A percentile compares a stretch with the other conserved stretches of the same genome.
phyloP scores from a whole-genome alignment of 2,113 vertebrate species.

The Lynx canadensis region DNA sequence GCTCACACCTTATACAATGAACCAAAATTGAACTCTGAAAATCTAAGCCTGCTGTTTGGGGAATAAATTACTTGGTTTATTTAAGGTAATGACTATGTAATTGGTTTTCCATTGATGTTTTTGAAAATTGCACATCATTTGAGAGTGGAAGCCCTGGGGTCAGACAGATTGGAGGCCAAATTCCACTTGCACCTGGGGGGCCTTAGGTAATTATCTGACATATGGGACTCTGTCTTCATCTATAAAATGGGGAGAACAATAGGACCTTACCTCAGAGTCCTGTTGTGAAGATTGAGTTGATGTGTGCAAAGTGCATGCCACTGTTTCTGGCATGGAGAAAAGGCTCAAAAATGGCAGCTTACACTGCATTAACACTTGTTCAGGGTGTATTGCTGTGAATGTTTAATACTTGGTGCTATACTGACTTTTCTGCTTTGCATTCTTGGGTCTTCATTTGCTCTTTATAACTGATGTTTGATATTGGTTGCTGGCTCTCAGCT shows the following conservation, averaged over 20 bases:
- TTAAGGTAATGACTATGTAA: neutral
- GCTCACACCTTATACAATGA: neutral
- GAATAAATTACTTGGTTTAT: constrained; percentile 4
- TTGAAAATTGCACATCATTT: neutral
- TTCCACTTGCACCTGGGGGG: neutral
- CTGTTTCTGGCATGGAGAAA: neutral
- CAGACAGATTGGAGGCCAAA: neutral
- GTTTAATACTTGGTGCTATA: neutral
- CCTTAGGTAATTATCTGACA: neutral
- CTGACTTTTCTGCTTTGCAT: neutral
- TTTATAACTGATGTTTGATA: constrained; percentile 9
- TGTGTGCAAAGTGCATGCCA: neutral
- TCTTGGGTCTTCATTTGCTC: neutral
- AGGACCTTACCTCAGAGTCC: neutral
- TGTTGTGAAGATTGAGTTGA: neutral
- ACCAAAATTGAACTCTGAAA: neutral
- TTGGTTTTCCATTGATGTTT: neutral
- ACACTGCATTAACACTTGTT: neutral
- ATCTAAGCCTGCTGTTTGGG: neutral
- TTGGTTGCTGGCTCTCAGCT: constrained; percentile 7
- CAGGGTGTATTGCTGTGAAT: neutral
- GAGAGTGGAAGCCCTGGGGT: neutral
- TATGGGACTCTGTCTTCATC: neutral
- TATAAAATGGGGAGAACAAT: neutral
- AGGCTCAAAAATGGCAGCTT: neutral